Evolutionary conservation across 2,113 vertebrate genomes (phyloP).

Genomic region (Pseudopipra pipra): DNA sequence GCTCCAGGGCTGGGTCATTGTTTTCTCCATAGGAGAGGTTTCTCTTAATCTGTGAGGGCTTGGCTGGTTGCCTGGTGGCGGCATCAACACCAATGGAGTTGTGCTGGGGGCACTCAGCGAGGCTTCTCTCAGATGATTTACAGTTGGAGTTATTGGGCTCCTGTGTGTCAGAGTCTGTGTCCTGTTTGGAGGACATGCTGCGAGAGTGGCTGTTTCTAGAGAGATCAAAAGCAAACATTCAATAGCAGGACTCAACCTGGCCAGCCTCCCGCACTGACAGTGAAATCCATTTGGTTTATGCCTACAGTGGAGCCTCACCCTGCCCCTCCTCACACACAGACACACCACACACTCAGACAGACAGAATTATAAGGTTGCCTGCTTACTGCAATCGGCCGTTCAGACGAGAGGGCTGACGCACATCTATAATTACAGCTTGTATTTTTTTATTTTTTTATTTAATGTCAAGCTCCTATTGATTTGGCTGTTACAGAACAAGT

Average conservation of each 20-base stretch:
- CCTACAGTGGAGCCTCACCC: conserved; percentile 57
- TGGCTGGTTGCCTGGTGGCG: conserved; percentile 84
- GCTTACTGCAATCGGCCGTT: conserved; percentile 72
- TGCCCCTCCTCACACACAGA: conserved; percentile 34
- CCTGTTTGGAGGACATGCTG: conserved; percentile 95
- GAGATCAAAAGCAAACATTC: conserved; percentile 13
- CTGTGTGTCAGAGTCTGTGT: conserved; percentile 91
- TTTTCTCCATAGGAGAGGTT: conserved; percentile 97
- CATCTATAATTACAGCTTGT: not conserved
- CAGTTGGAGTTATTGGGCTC: conserved; percentile 81
- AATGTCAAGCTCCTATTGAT: conserved; percentile 21
- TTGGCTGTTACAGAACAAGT: conserved; percentile 43
- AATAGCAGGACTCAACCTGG: not conserved
- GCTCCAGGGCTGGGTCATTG: conserved; percentile 92
- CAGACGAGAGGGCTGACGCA: conserved; percentile 47
- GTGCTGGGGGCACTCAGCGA: conserved; percentile 85
- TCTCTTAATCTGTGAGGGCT: conserved; percentile 91
- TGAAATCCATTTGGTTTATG: conserved; percentile 36
- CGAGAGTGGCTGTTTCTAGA: conserved; percentile 87
- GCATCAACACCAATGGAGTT: conserved; percentile 79
- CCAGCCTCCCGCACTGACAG: not conserved
- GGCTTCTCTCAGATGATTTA: conserved; percentile 88
- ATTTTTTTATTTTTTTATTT: not conserved
- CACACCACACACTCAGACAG: conserved; percentile 58
- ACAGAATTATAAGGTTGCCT: conserved; percentile 77